phyloP scores from a whole-genome alignment of 2,888 invertebrate species.

The Buathra laborator region DNA sequence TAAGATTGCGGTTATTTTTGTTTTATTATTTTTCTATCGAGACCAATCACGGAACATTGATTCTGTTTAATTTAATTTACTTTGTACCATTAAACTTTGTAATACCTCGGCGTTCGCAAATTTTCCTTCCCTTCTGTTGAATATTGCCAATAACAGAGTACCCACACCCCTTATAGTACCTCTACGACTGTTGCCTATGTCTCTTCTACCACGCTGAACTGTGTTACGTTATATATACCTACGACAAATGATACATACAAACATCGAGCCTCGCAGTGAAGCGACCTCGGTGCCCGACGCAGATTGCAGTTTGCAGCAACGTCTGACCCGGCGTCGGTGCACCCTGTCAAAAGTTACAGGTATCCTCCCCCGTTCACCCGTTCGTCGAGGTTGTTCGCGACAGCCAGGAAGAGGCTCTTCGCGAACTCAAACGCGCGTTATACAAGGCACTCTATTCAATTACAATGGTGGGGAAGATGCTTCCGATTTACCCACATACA shows the following conservation, averaged over 20 bases:
- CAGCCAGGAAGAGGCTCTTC: conserved; percentile 34
- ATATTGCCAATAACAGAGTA: not conserved
- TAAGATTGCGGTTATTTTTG: too few species aligned
- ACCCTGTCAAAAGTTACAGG: conserved; percentile 60
- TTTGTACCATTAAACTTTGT: too few species aligned
- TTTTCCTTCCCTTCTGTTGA: not conserved
- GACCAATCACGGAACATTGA: too few species aligned
- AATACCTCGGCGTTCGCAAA: too few species aligned
- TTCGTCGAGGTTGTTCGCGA: conserved; percentile 22
- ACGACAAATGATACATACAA: not conserved
- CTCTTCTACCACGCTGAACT: too few species aligned
- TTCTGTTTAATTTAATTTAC: too few species aligned
- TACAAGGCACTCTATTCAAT: conserved; percentile 79
- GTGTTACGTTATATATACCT: too few species aligned
- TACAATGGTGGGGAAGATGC: conserved; percentile 72
- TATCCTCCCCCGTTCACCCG: conserved; percentile 24
- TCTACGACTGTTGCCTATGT: too few species aligned
- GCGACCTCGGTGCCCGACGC: not conserved
- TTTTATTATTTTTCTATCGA: too few species aligned
- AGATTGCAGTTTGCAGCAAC: not conserved
- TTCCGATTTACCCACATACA: conserved; percentile 44
- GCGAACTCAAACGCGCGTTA: conserved; percentile 25
- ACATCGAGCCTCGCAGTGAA: not conserved
- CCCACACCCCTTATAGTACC: too few species aligned
- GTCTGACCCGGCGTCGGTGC: not conserved